These are phyloP conservation scores for Eclectus roratus DNA, from an alignment of 2,113 vertebrate genomes.

Conservation along the genomic window DNA sequence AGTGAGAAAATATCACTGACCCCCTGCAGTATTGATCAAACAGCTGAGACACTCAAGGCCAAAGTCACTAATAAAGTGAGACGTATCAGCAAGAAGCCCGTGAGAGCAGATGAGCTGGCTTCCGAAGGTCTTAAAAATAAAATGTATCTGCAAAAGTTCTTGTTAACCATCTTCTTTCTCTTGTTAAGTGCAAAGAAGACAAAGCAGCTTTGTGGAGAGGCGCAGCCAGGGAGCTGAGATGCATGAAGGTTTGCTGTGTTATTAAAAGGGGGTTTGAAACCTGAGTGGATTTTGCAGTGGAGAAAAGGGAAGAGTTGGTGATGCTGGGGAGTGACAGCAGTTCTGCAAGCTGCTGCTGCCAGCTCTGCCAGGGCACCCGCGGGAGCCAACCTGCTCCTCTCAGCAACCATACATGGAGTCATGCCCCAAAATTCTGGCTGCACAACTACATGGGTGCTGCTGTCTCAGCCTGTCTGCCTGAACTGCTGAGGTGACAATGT, in stretches of 20 bases:
- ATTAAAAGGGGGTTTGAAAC: neutral
- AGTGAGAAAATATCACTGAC: slow-evolving; percentile 94
- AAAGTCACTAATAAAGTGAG: slow-evolving; percentile 99
- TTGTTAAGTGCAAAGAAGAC: slow-evolving; percentile 22
- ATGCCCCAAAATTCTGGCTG: neutral
- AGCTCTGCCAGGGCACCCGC: neutral
- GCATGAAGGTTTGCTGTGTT: neutral
- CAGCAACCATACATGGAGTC: neutral
- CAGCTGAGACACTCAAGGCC: slow-evolving; percentile 92
- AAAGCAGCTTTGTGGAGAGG: neutral
- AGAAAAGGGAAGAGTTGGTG: neutral
- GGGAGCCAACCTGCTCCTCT: neutral
- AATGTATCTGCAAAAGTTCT: slow-evolving; percentile 74
- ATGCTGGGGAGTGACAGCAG: neutral
- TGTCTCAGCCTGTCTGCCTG: neutral
- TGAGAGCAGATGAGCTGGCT: slow-evolving; percentile 68
- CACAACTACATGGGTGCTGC: neutral
- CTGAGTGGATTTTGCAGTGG: neutral
- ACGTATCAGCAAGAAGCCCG: slow-evolving; percentile 81
- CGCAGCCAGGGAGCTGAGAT: neutral
- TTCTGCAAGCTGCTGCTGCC: neutral
- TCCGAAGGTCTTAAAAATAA: slow-evolving; percentile 78
- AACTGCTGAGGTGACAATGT: neutral
- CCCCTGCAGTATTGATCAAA: slow-evolving; percentile 95
- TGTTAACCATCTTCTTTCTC: slow-evolving; percentile 76